These are phyloP conservation scores for Selene dorsalis DNA, from an alignment of 2,797 vertebrate species.

Conservation along the genomic window DNA sequence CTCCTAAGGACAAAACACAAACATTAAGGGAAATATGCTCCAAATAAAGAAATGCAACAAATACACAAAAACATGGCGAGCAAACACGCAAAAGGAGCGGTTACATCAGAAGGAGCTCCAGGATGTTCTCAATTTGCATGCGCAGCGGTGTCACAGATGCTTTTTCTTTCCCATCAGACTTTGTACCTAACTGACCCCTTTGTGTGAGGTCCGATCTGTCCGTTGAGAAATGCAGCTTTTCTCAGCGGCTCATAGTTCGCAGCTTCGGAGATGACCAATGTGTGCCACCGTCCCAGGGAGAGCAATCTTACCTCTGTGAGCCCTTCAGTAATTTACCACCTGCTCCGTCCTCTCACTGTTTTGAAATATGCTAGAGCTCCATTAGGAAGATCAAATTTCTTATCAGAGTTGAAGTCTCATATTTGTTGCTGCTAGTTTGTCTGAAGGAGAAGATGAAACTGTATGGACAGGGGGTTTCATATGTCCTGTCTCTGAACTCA, in stretches of 20 bases:
- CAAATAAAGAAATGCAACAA: not conserved
- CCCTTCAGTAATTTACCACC: not conserved
- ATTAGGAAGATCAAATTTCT: not conserved
- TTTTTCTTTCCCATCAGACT: not conserved
- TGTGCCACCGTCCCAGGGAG: not conserved
- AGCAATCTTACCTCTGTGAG: not conserved
- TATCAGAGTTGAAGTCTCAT: not conserved
- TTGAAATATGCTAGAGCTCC: not conserved
- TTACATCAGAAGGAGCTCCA: no score
- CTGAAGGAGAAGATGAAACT: not conserved
- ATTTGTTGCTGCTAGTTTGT: not conserved
- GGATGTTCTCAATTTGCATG: not conserved
- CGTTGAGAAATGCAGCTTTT: not conserved
- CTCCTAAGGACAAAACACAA: not conserved
- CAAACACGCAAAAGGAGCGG: no score
- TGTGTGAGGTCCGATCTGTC: not conserved
- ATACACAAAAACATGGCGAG: no score
- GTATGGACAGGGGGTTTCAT: no score
- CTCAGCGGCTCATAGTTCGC: not conserved
- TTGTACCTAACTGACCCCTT: not conserved
- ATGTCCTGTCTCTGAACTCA: no score
- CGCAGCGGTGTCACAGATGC: not conserved
- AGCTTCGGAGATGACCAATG: not conserved
- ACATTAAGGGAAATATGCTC: not conserved
- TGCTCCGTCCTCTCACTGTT: not conserved